Base-by-base conservation (phyloP, 1,140 invertebrate species). In the Papilio polytes region DNA sequence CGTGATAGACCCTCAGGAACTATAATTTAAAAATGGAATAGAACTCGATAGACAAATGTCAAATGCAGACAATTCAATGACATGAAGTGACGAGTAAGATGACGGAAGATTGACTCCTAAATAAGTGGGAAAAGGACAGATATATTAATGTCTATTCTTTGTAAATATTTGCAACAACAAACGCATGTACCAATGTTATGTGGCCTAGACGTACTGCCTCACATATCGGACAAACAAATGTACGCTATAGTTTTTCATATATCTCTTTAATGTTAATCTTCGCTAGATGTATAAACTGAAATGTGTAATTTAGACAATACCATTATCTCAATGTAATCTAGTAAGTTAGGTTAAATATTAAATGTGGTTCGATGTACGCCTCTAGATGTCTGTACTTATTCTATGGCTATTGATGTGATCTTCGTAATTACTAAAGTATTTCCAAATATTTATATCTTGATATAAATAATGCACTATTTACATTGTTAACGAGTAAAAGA, bases 231-330 rank as follows among this genome's bases (percentile, higher is more conserved):
- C 85, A 80, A 81, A 56, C 74, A 85, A 81, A 87, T 90, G 59
- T 90, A 86, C 80, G 88, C 89, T 89, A 87, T 86, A 91, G 82
- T 86, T 87, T 86, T 85, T 88, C 85, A 85, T 80, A 84, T 66
- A 66, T 87, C 46, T 85, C 82, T 81, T 88, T 85, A 86, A 89
- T 81, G 85, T 90, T 87, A 88, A 87, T 87, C 89, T 81, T 88
- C 85, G 87, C 87, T 90, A 90, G 85, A 86, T 80, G 74, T 85
- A 82, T 85, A 82, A 86, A 83, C 83, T 82, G 85, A 88, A 86
- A 80, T 83, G 87, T 87, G 85, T 91, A 89, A 88, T 88, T 88
- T 92, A 93, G 89, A 93, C 90, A 91, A 91, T 91, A 90, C 84
- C 3, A 86, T 76, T 89, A 87, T 86, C 81, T 83, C 73, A 86